Evolutionary conservation across 53 echinoderm and acorn worm genomes (phyloP), one percentile per base, ranked within the genome.

Genomic region (Apostichopus leukothele): DNA sequence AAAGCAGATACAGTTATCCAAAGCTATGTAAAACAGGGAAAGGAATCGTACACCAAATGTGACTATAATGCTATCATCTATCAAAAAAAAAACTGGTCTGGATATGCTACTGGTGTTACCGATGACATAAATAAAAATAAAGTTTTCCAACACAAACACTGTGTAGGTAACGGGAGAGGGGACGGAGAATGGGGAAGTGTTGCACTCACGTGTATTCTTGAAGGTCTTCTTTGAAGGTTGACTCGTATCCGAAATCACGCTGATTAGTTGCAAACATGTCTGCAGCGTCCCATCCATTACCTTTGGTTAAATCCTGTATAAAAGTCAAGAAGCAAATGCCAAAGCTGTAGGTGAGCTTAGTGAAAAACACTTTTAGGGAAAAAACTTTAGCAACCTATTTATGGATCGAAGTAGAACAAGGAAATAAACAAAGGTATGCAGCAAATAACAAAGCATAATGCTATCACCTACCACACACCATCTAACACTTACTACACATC

Each of bases 281-380:
- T 87, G 95, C 90, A 51, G 95, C 95, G 80, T 92, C 93, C 98
- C 98, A 97, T 7, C 98, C 95, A 75, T 97, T 95, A 16, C 92
- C 83, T 88, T 93, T 92, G 52, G 76, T 52, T 27, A 81, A 91
- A 4, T 52, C 79, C 79, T 79, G 20, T 19, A 11, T 1, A 39
- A 3, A 39, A 39, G 39, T 39, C 39, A 39, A 39, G 39, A 39
- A 39, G 39, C 39, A 39, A 39, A 39, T 39, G 39, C 39, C 39
- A 39, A 39, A 39, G 39, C 39, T 39, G 39, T 39, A 3, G 39
- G 2, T 39, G 39, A 39, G 39, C 39, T 39, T 39, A 39, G 39
- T 39, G 39, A 39, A 39, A 39, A 39, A 39, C 39, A 39, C 39
- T 39, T 39, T 3, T 39, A 39, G 0, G 39, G 39, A 3, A 39